Conservation (phyloP, 2,888 invertebrate genomes). For the Sipha maydis region DNA sequence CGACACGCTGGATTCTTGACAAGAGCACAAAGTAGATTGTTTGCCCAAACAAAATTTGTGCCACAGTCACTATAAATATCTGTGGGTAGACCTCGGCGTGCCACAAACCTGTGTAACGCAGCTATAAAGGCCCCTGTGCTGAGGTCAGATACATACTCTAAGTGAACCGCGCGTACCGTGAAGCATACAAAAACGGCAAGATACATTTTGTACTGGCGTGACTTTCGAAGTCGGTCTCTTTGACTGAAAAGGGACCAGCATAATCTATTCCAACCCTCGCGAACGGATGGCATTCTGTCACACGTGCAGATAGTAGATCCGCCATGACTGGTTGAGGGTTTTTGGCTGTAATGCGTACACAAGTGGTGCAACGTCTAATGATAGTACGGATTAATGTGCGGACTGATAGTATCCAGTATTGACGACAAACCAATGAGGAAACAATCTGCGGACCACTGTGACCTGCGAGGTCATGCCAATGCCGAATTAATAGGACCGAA, state of each 20-base stretch:
- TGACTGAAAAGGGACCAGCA: neutral
- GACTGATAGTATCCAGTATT: neutral
- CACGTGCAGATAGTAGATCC: neutral
- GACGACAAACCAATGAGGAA: neutral
- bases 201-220: neutral
- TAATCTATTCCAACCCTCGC: neutral
- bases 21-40: too few species aligned
- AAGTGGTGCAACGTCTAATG: neutral
- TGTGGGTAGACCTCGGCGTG: neutral
- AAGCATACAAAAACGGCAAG: neutral
- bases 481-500: neutral
- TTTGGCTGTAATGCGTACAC: neutral
- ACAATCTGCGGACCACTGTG: neutral
- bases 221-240: neutral
- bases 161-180: neutral
- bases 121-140: neutral
- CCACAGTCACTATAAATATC: neutral
- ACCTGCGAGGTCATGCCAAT: neutral
- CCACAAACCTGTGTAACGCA: neutral
- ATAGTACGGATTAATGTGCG: neutral
- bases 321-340: neutral
- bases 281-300: neutral
- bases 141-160: neutral
- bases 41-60: neutral
- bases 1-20: neutral